Evolutionary conservation across 2,113 vertebrate genomes (phyloP), one percentile per base, ranked within the genome.

Genomic region (Sapajus apella): DNA sequence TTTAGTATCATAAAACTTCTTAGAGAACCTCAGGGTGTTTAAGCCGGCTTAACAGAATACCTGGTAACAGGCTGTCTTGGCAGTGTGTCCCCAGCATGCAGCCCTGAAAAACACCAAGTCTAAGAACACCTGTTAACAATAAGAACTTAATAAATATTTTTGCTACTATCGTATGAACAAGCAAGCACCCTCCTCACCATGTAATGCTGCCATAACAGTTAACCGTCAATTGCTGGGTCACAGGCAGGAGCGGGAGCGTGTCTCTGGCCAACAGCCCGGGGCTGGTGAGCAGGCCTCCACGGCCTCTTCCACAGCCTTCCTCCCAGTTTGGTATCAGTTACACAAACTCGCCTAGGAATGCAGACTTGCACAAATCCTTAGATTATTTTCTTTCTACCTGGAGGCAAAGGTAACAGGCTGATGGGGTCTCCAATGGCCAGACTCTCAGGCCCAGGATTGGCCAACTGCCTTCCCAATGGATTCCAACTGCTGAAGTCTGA

Each of bases 141-240:
- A 21, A 14, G 76, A 1, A 43, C 80, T 68, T 21, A 17, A 1
- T 0, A 3, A 18, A 10, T 70, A 6, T 8, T 5, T 0, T 1
- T 30, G 35, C 80, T 8, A 6, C 1, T 12, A 6, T 25, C 52
- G 2, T 1, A 0, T 4, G 11, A 73, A 56, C 43, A 4, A 70
- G 64, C 47, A 5, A 70, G 58, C 11, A 11, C 32, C 91, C 73
- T 96, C n/a, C 95, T 97, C 94, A 97, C 95, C 97, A 32, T 58
- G 64, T 3, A 73, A 37, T 17, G 5, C 40, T 35, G n/a, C 64
- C 95, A 95, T 96, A 6, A 52, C 80, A 13, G 50, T 8, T 20
- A 66, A 55, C 43, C 8, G 11, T 32, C 14, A 20, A 30, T 79
- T 3, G 32, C 76, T 20, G 61, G 58, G 4, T 3, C 4, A 0